Conservation (phyloP, 2,113 vertebrate species). For the Oreochromis niloticus region DNA sequence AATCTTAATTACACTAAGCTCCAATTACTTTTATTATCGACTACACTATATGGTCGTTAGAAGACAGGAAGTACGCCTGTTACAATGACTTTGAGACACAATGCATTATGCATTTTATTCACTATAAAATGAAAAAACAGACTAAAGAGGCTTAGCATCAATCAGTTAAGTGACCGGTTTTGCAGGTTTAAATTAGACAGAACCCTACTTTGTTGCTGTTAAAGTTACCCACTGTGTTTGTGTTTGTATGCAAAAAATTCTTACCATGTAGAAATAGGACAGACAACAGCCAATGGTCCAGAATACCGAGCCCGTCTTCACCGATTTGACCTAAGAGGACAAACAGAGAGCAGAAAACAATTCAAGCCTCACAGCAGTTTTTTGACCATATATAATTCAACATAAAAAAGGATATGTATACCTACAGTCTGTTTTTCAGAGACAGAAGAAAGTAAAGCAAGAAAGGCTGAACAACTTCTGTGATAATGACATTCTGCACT, state of each 20-base stretch:
- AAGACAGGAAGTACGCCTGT: accelerated
- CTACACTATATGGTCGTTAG: background rate
- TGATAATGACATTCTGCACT: background rate
- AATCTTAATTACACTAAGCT: background rate
- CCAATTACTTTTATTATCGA: background rate
- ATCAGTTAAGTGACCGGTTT: background rate
- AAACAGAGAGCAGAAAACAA: slow-evolving; percentile 15
- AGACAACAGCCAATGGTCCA: slow-evolving; percentile 96
- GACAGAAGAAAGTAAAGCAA: background rate
- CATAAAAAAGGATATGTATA: background rate
- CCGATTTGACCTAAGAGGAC: slow-evolving; percentile 86
- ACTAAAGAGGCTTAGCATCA: background rate
- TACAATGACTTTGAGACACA: background rate
- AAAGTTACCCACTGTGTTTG: background rate
- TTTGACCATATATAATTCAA: background rate
- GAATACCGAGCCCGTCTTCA: slow-evolving; percentile 95
- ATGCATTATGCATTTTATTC: background rate
- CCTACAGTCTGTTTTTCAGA: background rate
- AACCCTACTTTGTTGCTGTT: background rate
- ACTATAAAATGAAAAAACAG: background rate
- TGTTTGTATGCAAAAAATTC: slow-evolving; percentile 4
- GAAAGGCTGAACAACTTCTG: background rate
- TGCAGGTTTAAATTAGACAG: background rate
- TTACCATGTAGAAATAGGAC: slow-evolving; percentile 98
- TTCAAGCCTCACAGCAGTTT: background rate